Conservation (phyloP, 2,888 invertebrate genomes). For the Cistogaster globosa region DNA sequence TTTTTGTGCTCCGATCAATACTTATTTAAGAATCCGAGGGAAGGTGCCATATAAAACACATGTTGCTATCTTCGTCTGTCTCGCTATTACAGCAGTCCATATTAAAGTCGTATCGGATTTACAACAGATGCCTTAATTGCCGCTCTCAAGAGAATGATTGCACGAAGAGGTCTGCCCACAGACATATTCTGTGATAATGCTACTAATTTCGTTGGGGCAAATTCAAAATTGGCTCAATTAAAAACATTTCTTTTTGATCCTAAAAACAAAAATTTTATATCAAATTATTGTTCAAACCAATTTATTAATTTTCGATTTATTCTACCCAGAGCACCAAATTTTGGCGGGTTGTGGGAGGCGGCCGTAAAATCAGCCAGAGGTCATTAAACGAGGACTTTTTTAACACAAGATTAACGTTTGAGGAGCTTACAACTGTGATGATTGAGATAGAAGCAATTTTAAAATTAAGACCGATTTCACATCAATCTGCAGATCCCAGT, state of each 20-base stretch:
- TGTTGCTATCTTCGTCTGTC: neutral
- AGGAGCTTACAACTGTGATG: too few relatives aligned
- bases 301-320: too few relatives aligned
- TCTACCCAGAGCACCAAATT: too few relatives aligned
- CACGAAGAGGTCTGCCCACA: too few relatives aligned
- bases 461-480: too few relatives aligned
- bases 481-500: too few relatives aligned
- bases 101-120: slow-evolving; percentile 15
- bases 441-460: too few relatives aligned
- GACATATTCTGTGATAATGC: slow-evolving; percentile 50
- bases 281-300: slow-evolving; percentile 34
- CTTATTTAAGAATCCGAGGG: neutral
- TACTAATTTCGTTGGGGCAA: slow-evolving; percentile 38
- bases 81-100: neutral
- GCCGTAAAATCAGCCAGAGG: too few relatives aligned
- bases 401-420: too few relatives aligned
- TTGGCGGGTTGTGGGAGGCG: too few relatives aligned
- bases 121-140: neutral
- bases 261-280: slow-evolving; percentile 24
- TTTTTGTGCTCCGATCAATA: slow-evolving; percentile 21
- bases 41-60: slow-evolving; percentile 13
- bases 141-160: too few relatives aligned
- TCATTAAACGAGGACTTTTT: too few relatives aligned
- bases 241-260: slow-evolving; percentile 27
- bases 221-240: slow-evolving; percentile 22